Percentiles rank a stretch among this genome's conserved stretches.
Evolutionary conservation across 2,797 vertebrate species (phyloP).

Genomic region (Cirrhinus molitorella): DNA sequence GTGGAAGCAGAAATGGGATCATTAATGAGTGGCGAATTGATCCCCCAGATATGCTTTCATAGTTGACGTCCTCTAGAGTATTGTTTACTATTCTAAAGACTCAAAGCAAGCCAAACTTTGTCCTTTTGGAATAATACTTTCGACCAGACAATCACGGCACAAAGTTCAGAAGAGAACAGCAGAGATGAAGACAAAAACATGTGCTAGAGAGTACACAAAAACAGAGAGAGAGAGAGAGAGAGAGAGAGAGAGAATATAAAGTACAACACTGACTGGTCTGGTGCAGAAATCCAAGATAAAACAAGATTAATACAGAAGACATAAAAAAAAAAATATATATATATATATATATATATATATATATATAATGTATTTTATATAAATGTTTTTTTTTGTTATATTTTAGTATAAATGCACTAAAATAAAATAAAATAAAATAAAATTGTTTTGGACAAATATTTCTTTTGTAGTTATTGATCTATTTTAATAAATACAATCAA

Average conservation of each 20-base stretch:
- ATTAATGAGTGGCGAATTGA: slow-evolving; percentile 45
- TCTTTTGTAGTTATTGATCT: neutral
- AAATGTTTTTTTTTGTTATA: too few relatives aligned
- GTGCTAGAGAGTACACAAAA: neutral
- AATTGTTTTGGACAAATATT: neutral
- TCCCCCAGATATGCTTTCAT: slow-evolving; percentile 42
- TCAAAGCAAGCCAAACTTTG: slow-evolving; percentile 20
- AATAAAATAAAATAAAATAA: neutral
- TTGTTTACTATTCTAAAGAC: slow-evolving; percentile 26
- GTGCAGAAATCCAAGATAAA: neutral
- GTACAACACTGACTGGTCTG: neutral
- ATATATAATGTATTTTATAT: too few relatives aligned
- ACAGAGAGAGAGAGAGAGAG: too few relatives aligned
- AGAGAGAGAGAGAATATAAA: neutral
- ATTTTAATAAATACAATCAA: neutral
- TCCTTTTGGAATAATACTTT: neutral
- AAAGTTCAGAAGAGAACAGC: neutral
- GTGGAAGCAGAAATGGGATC: slow-evolving; percentile 34
- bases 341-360: too few relatives aligned
- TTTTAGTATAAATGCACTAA: too few relatives aligned
- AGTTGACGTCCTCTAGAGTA: slow-evolving; percentile 14
- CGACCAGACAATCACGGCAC: neutral
- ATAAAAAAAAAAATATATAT: too few relatives aligned
- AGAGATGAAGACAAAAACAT: neutral
- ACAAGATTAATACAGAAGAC: too few relatives aligned